These are phyloP conservation scores for Drosophila suzukii DNA, from an alignment of 1,140 invertebrate species.

Conservation along the genomic window DNA sequence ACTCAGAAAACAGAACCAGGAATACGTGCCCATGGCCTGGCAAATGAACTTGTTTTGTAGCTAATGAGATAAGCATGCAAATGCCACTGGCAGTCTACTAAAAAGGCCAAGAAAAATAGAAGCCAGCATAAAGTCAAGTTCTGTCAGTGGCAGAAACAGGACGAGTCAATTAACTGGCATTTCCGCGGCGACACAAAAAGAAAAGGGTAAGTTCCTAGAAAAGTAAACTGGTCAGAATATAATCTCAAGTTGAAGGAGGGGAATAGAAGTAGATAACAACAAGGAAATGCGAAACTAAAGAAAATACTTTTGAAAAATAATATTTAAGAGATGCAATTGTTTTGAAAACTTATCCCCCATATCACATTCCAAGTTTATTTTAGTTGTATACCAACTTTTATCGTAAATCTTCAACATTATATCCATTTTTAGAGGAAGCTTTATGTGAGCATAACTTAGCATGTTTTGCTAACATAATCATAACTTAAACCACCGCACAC, in stretches of 20 bases:
- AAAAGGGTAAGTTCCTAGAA: constrained; percentile 20
- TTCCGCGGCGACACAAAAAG: constrained; percentile 30
- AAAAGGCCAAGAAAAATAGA: constrained; percentile 27
- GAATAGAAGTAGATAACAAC: not conserved
- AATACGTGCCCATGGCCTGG: constrained; percentile 52
- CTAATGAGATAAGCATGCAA: constrained; percentile 78
- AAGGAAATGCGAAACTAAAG: not conserved
- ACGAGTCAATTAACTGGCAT: constrained; percentile 65
- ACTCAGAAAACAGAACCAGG: not conserved
- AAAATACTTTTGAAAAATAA: not conserved
- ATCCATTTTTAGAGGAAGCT: not conserved
- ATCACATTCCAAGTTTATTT: not conserved
- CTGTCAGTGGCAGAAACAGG: constrained; percentile 37
- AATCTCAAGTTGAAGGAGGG: constrained; percentile 12
- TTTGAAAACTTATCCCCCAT: not conserved
- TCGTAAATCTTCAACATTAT: constrained; percentile 1
- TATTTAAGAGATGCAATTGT: not conserved
- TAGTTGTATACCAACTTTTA: not conserved
- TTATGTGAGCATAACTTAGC: constrained; percentile 13
- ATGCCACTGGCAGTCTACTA: constrained; percentile 35
- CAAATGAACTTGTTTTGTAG: constrained; percentile 78
- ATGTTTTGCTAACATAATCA: constrained; percentile 26
- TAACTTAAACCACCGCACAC: constrained; percentile 29
- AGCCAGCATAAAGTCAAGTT: constrained; percentile 20
- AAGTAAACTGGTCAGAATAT: constrained; percentile 26